These are phyloP conservation scores for Xanthorhoe spadicearia DNA, from an alignment of 2,888 invertebrate species.

Conservation along the genomic window DNA sequence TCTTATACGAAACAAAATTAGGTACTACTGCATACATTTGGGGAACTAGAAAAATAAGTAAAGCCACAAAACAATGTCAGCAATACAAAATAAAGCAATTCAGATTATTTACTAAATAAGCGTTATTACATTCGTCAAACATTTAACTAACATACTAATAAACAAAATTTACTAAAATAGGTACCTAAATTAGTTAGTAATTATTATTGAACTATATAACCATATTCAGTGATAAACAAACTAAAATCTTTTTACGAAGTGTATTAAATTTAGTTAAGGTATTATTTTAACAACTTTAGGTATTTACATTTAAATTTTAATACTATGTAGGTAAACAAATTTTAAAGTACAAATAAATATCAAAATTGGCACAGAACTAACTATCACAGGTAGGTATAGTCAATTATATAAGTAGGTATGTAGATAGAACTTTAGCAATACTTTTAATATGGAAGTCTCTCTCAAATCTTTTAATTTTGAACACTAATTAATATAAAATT, in stretches of 20 bases:
- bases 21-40: not conserved
- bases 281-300: not conserved
- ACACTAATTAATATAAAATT: slow-evolving; percentile 4
- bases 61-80: slow-evolving; percentile 15
- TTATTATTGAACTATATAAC: not conserved
- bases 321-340: not conserved
- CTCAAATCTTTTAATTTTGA: not conserved
- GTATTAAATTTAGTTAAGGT: not conserved
- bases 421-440: slow-evolving; percentile 2
- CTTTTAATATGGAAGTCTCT: slow-evolving; percentile 10
- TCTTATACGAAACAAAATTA: not conserved
- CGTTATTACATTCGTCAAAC: not conserved
- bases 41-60: not conserved
- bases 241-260: not conserved
- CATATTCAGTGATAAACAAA: not conserved
- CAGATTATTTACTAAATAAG: not conserved
- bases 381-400: slow-evolving; percentile 25
- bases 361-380: slow-evolving; percentile 20
- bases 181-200: not conserved
- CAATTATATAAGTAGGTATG: slow-evolving; percentile 1
- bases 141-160: not conserved
- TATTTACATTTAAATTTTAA: not conserved
- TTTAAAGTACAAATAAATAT: slow-evolving; percentile 9
- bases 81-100: not conserved
- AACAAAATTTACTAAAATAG: not conserved